Base-by-base conservation (phyloP, 2,113 vertebrate genomes). In the Crotophaga sulcirostris region DNA sequence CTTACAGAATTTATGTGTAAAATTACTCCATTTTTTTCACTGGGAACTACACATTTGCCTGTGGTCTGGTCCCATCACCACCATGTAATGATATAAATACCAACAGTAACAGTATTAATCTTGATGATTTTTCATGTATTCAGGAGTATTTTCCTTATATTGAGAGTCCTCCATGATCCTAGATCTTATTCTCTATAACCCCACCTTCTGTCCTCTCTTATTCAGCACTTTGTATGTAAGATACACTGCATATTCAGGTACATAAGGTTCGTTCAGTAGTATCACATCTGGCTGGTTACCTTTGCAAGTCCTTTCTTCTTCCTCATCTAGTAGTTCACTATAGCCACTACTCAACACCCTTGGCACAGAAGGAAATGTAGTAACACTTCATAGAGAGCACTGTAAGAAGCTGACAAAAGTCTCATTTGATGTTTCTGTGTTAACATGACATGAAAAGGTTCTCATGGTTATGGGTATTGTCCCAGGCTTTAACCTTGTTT, bases 151-250 rank as follows among this genome's bases (percentile, higher is more conserved):
- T 76, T 68, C 23, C 33, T 69, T 69, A 34, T 73, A 55, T 3
- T 33, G 8, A 28, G 10, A 76, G 6, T 2, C 14, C 16, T 63
- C 13, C 0, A 1, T 6, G 58, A 19, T 33, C 17, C 25, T 33
- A 59, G 33, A 38, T 2, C 8, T 60, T 45, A 45, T 51, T 81
- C 3, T n/a, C 13, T 36, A 4, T 55, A 56, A 68, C 38, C 6
- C 6, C 10, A 66, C 7, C 10, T 24, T 90, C 33, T 75, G 24
- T 29, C 3, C 10, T 64, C 26, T 82, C 13, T 36, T 63, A 18
- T 68, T 72, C 58, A 36, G 11, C 9, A 23, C 29, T 84, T 70
- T 18, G 7, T 70, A 54, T n/a, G 13, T 6, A 54, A 47, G 28
- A 49, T 34, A 17, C 6, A 34, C 36, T 76, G 3, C 10, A 31